phyloP scores from a whole-genome alignment of 2,888 invertebrate genomes.

The Bursaphelenchus okinawaensis region DNA sequence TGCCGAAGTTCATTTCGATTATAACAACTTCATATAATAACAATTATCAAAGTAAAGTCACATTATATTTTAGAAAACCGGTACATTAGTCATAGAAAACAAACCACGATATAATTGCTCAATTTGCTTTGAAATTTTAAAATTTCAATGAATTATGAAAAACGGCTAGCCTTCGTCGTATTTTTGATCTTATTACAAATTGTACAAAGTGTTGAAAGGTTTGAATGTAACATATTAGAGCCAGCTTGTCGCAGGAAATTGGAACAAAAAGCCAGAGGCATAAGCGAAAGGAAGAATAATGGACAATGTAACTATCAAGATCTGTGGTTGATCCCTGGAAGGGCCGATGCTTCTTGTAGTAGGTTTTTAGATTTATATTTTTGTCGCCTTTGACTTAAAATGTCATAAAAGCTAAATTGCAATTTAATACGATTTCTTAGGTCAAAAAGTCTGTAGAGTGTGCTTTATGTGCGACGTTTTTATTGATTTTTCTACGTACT shows the following conservation, averaged over 20 bases:
- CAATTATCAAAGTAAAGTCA: no score
- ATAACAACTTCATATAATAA: no score
- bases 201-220: background rate
- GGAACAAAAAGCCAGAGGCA: constrained; percentile 6
- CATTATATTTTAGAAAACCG: no score
- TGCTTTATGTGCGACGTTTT: background rate
- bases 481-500: background rate
- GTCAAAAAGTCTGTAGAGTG: background rate
- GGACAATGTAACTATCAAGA: constrained; percentile 50
- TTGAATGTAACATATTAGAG: constrained; percentile 51
- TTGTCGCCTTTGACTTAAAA: background rate
- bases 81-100: no score
- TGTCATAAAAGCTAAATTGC: no score
- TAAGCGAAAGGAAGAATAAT: background rate
- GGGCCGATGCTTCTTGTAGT: constrained; percentile 56
- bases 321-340: constrained; percentile 54
- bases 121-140: no score
- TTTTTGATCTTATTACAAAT: background rate
- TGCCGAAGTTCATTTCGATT: no score
- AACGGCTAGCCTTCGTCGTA: background rate
- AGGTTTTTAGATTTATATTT: no score
- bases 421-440: background rate
- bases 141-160: background rate
- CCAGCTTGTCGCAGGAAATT: constrained; percentile 40
- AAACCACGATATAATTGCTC: no score